phyloP scores from a whole-genome alignment of 2,797 vertebrate species.

The Pogonophryne albipinna region DNA sequence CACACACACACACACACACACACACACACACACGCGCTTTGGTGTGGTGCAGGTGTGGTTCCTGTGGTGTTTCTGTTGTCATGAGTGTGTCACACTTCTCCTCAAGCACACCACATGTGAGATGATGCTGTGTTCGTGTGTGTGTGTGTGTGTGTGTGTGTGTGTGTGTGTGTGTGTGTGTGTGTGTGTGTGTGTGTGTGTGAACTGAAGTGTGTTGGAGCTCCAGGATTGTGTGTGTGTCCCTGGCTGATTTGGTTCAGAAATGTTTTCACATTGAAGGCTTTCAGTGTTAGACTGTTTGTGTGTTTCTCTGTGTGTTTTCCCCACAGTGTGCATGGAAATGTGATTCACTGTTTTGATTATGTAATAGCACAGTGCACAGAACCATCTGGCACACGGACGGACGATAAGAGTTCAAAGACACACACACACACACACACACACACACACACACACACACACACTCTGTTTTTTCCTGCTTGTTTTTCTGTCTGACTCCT shows the following conservation, averaged over 20 bases:
- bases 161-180: not conserved
- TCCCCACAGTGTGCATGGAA: slow-evolving; percentile 12
- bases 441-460: slow-evolving; percentile 15
- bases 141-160: not conserved
- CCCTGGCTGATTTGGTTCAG: not conserved
- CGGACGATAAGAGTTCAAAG: slow-evolving; percentile 78
- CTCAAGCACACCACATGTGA: slow-evolving; percentile 1
- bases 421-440: slow-evolving; percentile 16
- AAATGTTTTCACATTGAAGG: slow-evolving; percentile 42
- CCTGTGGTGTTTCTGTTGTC: slow-evolving; percentile 39
- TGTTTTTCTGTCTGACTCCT: slow-evolving; percentile 54
- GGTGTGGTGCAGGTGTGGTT: slow-evolving; percentile 49
- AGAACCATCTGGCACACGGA: slow-evolving; percentile 79
- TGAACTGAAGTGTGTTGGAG: slow-evolving; percentile 5
- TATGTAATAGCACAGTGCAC: slow-evolving; percentile 77
- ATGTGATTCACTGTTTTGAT: slow-evolving; percentile 75
- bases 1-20: too few relatives aligned
- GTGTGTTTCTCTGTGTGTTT: slow-evolving; percentile 23
- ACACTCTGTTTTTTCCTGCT: slow-evolving; percentile 21
- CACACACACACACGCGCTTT: slow-evolving; percentile 25
- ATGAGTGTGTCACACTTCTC: slow-evolving; percentile 16
- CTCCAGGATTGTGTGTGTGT: slow-evolving; percentile 9
- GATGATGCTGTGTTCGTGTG: not conserved
- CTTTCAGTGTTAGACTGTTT: slow-evolving; percentile 27
- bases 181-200: not conserved